Percentiles rank a stretch among this genome's conserved stretches.
These are phyloP conservation scores for Rhyacophila evoluta DNA, from an alignment of 2,888 invertebrate genomes.

Conservation along the genomic window DNA sequence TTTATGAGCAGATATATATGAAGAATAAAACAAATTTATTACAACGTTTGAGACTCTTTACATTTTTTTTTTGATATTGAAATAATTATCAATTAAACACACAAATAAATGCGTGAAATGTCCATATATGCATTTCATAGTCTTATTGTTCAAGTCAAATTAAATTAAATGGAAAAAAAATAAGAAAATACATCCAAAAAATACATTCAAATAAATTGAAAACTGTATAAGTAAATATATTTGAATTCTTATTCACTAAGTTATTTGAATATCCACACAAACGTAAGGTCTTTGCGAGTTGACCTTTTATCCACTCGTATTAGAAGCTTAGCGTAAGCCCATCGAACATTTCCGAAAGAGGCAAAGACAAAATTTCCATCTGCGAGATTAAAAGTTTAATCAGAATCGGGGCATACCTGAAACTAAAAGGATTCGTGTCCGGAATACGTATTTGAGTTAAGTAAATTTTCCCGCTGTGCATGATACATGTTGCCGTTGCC, in stretches of 20 bases:
- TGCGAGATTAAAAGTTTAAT: conserved; percentile 48
- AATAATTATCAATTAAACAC: too few relatives aligned
- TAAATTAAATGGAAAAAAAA: too few relatives aligned
- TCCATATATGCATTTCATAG: too few relatives aligned
- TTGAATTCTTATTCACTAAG: not conserved
- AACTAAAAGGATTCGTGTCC: conserved; percentile 44
- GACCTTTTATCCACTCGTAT: conserved; percentile 1
- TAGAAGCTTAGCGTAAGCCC: not conserved
- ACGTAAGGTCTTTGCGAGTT: not conserved
- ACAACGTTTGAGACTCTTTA: too few relatives aligned
- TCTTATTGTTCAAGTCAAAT: too few relatives aligned
- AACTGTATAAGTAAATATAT: not conserved
- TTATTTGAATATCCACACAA: too few relatives aligned
- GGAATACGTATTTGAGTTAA: conserved; percentile 42
- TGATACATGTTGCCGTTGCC: conserved; percentile 34
- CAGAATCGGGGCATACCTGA: conserved; percentile 40
- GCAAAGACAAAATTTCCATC: conserved; percentile 31
- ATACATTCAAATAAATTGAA: not conserved
- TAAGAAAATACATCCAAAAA: not conserved
- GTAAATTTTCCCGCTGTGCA: conserved; percentile 36
- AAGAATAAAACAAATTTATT: too few relatives aligned
- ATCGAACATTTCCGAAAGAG: not conserved
- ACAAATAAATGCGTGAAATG: too few relatives aligned
- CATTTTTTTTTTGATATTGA: too few relatives aligned
- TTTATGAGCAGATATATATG: too few relatives aligned